Base-by-base conservation (phyloP, 92 coral and sea anemone genomes). In the Siderastrea siderea region DNA sequence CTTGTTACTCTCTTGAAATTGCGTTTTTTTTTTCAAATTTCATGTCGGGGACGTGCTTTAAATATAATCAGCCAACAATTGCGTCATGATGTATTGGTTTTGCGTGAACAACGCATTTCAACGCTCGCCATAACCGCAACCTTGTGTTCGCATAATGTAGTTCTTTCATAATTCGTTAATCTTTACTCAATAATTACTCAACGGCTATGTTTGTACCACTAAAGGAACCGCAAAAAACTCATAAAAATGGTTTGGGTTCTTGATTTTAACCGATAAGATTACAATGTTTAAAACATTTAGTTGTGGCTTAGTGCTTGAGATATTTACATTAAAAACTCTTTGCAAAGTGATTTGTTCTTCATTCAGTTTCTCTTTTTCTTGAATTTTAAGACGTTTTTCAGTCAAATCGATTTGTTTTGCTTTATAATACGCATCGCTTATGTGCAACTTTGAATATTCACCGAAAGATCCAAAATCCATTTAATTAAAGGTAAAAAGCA, bases 151-250 rank as follows among this genome's bases (percentile, higher is more conserved):
- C 67, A 83, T 61, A 71, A 74, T 61, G 54, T 10, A 16, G 81
- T 63, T 53, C 73, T 84, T 84, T 84, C 65, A 74, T 73, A 73
- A 84, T 84, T 74, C 87, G 87, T 84, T 84, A 84, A 84, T 84
- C 87, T 84, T 84, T 84, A 64, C 87, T 84, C 80, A 61, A 50
- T 74, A 84, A 84, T 84, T 84, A 84, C 87, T 51, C 71, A 43
- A 63, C 80, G 60, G 87, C 87, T 73, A 9, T 84, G 87, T 84
- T 84, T 84, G 53, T 47, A 84, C 87, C 87, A 84, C 87, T 14
- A 53, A 61, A 84, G 43, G 71, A 73, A 84, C 87, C 87, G 87
- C 87, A 84, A 64, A 84, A 26, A 84, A 74, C 87, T 84, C 87
- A 84, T 84, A 73, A 84, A 84, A 84, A 60, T 57, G 80, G 87